Conservation (phyloP, 1,140 invertebrate species). For the Ceratosolen fusciceps region DNA sequence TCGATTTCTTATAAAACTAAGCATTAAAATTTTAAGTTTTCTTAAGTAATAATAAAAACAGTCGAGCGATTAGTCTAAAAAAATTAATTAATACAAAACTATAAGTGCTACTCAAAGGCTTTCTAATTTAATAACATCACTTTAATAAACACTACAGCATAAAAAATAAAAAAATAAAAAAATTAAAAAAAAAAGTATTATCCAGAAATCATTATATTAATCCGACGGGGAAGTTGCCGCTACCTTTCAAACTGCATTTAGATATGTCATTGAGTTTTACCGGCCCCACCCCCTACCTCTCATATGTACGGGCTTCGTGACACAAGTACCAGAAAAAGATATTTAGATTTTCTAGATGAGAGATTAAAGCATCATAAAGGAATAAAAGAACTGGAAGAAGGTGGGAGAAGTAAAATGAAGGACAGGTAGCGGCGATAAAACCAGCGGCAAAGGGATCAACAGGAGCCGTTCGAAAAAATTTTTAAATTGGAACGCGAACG, state of each 20-base stretch:
- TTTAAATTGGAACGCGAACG: constrained; percentile 12
- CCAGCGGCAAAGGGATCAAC: background rate
- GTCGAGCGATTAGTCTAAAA: no score
- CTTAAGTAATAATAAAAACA: no score
- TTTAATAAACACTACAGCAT: background rate
- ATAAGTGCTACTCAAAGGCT: background rate
- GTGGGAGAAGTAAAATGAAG: background rate
- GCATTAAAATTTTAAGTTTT: no score
- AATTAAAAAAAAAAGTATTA: no score
- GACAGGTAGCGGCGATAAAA: constrained; percentile 16
- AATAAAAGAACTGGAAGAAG: background rate
- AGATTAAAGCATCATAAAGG: constrained; percentile 18
- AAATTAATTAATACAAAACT: no score
- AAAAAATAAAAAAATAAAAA: background rate
- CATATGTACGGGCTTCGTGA: background rate
- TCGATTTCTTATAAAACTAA: no score
- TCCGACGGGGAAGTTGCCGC: background rate
- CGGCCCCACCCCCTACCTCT: no score
- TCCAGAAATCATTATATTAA: constrained; percentile 19
- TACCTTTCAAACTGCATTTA: constrained; percentile 6
- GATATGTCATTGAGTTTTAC: background rate
- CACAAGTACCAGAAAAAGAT: constrained; percentile 21
- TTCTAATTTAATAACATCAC: background rate
- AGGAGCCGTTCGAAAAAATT: constrained; percentile 21
- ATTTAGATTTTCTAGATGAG: constrained; percentile 37